Evolutionary conservation across 2,888 invertebrate species (phyloP), one percentile per base, ranked within the genome.

Genomic region (Onchidella celtica): DNA sequence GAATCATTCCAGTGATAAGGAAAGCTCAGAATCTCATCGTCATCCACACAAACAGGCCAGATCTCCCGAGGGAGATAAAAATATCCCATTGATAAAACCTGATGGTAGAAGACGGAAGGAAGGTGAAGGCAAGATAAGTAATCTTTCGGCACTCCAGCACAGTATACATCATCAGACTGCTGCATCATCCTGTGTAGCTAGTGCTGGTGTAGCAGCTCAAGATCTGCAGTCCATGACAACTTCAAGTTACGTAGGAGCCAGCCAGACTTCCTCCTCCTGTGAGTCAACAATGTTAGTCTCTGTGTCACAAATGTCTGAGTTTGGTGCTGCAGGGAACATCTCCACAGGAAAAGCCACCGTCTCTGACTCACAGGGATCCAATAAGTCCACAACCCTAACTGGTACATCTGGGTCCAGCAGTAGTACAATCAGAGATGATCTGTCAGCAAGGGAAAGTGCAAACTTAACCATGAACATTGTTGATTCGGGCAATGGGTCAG

Each of bases 371-470:
- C 83, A 85, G 55, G 73, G 70, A 17, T 85, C 85, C 1, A 63
- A n/a, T 66, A 82, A 55, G 36, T 84, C 84, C 2, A 81, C 66
- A n/a, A 69, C 69, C n/a, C 73, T 76, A 11, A 75, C 76, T 4
- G 76, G 55, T 27, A 83, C 82, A 9, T 85, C 86, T n/a, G 85
- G 76, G 57, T 86, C 86, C 11, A 83, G 83, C 70, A 81, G 81
- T 72, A 85, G 83, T 77, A 86, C 84, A 3, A 55, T 85, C 17
- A 82, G 72, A 17, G 81, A 79, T n/a, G 84, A 82, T 6, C 29
- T 61, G 2, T 47, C 79, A 2, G 38, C 63, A 14, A 47, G 36
- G 40, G 69, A 77, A 21, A 70, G 38, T 36, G 29, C 59, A 27
- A 27, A 17, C 57, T 34, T 77, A 4, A 66, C 76, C 9, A 73